Conservation (phyloP, 2,797 vertebrate genomes). For the Sternotherus odoratus region DNA sequence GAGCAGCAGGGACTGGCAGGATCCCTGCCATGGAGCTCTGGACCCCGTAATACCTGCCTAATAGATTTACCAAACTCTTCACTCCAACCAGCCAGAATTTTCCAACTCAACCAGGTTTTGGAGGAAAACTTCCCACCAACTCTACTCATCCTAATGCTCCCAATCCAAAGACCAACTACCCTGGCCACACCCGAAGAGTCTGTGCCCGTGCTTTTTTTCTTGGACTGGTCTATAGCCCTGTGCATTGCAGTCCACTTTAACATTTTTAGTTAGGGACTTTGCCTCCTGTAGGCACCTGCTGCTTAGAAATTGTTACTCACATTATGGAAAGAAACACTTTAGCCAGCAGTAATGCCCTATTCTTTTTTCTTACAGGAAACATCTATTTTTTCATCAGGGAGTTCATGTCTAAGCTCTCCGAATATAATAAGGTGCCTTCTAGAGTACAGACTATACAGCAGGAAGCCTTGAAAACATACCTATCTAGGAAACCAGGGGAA, state of each 20-base stretch:
- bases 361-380: constrained; percentile 64
- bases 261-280: neutral
- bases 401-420: neutral
- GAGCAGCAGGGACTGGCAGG: too few relatives aligned
- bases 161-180: neutral
- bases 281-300: neutral
- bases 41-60: too few relatives aligned
- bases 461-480: neutral
- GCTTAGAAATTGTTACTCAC: constrained; percentile 43
- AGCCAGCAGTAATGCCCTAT: constrained; percentile 38
- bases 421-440: constrained; percentile 23
- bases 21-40: too few relatives aligned
- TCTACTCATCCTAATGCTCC: too few relatives aligned
- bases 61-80: neutral
- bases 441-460: neutral
- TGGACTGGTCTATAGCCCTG: neutral
- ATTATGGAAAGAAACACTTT: neutral
- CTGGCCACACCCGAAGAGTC: neutral
- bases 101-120: too few relatives aligned
- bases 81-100: constrained; percentile 2
- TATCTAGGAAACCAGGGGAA: neutral
- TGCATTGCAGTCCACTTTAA: neutral
- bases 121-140: too few relatives aligned
- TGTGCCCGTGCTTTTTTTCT: neutral
- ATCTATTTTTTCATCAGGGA: constrained; percentile 57